Percentiles rank a stretch among this genome's conserved stretches.
Evolutionary conservation across 1,140 invertebrate species (phyloP).

Genomic region (Drosophila sp.): DNA sequence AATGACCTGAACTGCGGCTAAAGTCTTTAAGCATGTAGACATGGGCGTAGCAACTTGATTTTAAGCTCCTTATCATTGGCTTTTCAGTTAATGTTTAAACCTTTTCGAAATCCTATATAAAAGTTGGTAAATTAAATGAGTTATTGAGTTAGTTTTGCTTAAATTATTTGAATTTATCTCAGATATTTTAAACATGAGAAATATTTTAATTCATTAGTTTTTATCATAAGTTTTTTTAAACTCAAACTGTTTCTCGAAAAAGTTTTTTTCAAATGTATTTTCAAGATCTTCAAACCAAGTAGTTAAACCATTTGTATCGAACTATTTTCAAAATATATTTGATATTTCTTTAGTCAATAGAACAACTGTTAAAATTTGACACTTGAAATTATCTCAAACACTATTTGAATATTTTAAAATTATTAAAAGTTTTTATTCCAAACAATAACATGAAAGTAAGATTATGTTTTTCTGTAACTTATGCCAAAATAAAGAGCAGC

Average conservation of each 20-base stretch:
- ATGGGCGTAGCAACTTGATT: neutral
- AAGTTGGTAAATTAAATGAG: neutral
- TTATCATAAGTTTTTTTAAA: too few relatives aligned
- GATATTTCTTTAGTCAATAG: too few relatives aligned
- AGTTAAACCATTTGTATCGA: too few relatives aligned
- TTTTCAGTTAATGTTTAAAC: neutral
- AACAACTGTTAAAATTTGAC: too few relatives aligned
- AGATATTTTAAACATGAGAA: too few relatives aligned
- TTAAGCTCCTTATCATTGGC: neutral
- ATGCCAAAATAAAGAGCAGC: conserved; percentile 16
- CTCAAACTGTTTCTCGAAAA: too few relatives aligned
- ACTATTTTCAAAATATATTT: too few relatives aligned
- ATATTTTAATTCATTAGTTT: too few relatives aligned
- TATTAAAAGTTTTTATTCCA: neutral
- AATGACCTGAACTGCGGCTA: neutral
- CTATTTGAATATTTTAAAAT: too few relatives aligned
- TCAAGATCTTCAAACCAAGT: too few relatives aligned
- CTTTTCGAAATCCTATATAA: neutral
- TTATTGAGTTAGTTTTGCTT: neutral
- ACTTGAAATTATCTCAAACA: too few relatives aligned
- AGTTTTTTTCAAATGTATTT: too few relatives aligned
- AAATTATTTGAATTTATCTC: neutral
- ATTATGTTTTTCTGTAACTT: neutral
- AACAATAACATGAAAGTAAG: neutral
- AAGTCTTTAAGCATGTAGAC: neutral